phyloP scores from a whole-genome alignment of 2,888 invertebrate species.

The Mesorhabditis spiculigera region DNA sequence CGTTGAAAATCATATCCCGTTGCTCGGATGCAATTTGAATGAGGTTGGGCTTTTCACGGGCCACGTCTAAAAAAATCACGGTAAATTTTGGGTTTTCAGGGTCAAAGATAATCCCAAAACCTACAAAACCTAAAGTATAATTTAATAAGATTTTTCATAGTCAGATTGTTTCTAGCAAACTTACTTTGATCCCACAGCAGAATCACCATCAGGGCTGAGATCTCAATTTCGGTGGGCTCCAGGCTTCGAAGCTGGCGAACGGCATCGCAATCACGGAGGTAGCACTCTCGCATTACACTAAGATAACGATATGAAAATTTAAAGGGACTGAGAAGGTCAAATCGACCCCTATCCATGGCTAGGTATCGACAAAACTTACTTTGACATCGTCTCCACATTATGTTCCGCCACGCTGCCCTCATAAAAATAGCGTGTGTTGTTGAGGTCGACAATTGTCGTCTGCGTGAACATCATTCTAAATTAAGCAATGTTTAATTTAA shows the following conservation, averaged over 20 bases:
- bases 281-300: not conserved
- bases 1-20: not conserved
- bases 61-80: not conserved
- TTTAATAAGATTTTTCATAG: no score
- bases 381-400: not conserved
- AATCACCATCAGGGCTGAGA: not conserved
- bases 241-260: not conserved
- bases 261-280: not conserved
- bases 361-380: not conserved
- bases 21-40: constrained; percentile 1
- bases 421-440: not conserved
- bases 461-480: not conserved
- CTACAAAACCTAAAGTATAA: not conserved
- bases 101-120: not conserved
- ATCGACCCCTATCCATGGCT: no score
- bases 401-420: constrained; percentile 2
- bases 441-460: not conserved
- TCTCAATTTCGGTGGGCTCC: not conserved
- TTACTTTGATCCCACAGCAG: constrained; percentile 3
- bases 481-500: not conserved
- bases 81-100: not conserved
- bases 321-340: no score
- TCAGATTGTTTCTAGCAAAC: not conserved
- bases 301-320: not conserved
- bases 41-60: not conserved